These are phyloP conservation scores for Pristiophorus japonicus DNA, from an alignment of 2,113 vertebrate genomes.

Conservation along the genomic window DNA sequence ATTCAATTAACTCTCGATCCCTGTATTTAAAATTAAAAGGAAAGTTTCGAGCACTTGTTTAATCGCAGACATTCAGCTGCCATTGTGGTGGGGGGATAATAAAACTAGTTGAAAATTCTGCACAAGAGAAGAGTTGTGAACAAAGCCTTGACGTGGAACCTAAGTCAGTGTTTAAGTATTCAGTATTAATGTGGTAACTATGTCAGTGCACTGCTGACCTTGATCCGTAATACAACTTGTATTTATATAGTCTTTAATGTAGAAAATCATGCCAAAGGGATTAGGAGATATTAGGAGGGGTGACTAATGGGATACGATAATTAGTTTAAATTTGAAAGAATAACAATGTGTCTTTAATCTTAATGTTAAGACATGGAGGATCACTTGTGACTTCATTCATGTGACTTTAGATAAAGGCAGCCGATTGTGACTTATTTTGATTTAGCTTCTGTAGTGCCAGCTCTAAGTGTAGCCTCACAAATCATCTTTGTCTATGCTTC, in stretches of 20 bases:
- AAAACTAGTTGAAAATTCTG: not conserved
- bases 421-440: constrained; percentile 6
- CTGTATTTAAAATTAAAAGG: not conserved
- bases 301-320: not conserved
- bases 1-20: not conserved
- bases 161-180: not conserved
- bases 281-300: not conserved
- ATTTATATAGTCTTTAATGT: not conserved
- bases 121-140: not conserved
- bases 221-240: not conserved
- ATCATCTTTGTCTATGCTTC: constrained; percentile 11
- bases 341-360: not conserved
- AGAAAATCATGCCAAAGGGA: not conserved
- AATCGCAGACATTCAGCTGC: not conserved
- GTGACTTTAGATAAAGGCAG: not conserved
- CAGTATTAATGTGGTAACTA: not conserved
- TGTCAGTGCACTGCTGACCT: not conserved
- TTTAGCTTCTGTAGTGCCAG: not conserved
- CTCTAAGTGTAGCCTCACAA: not conserved
- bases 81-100: not conserved
- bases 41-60: not conserved
- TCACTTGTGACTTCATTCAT: constrained; percentile 17
- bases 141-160: not conserved
- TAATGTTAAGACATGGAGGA: too few species aligned
- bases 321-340: not conserved